Percentiles rank a stretch among this genome's conserved stretches.
Evolutionary conservation across 2,113 vertebrate species (phyloP).

Genomic region (Phyllostomus hastatus): DNA sequence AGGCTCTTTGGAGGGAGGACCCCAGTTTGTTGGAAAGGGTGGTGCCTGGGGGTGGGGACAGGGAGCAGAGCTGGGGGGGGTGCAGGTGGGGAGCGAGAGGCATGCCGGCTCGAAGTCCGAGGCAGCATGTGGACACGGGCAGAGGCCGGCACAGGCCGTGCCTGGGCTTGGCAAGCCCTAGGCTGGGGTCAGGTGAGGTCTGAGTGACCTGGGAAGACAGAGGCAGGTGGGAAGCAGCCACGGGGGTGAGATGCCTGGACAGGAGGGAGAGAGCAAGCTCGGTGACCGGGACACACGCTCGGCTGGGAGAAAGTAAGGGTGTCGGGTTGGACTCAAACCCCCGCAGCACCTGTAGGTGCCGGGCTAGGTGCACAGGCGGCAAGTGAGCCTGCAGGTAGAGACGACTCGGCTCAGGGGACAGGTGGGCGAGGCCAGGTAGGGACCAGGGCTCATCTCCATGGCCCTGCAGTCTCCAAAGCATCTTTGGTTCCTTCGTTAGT

Average conservation of each 20-base stretch:
- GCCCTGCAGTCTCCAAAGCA: accelerated
- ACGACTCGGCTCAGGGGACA: not conserved
- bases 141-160: accelerated
- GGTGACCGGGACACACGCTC: accelerated
- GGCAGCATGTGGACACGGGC: not conserved
- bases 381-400: not conserved
- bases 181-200: not conserved
- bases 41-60: accelerated
- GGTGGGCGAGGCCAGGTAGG: not conserved
- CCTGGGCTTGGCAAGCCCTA: not conserved
- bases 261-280: too few species aligned
- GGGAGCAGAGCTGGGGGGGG: not conserved
- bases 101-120: accelerated
- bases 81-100: accelerated
- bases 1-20: not conserved
- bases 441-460: not conserved
- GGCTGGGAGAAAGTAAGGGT: not conserved
- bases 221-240: not conserved
- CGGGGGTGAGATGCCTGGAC: accelerated
- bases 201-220: not conserved
- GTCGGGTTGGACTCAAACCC: too few species aligned
- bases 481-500: accelerated
- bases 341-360: accelerated
- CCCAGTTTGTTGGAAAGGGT: too few species aligned
- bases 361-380: accelerated